Evolutionary conservation across 2,888 invertebrate species (phyloP).

Genomic region (Muscina levida): DNA sequence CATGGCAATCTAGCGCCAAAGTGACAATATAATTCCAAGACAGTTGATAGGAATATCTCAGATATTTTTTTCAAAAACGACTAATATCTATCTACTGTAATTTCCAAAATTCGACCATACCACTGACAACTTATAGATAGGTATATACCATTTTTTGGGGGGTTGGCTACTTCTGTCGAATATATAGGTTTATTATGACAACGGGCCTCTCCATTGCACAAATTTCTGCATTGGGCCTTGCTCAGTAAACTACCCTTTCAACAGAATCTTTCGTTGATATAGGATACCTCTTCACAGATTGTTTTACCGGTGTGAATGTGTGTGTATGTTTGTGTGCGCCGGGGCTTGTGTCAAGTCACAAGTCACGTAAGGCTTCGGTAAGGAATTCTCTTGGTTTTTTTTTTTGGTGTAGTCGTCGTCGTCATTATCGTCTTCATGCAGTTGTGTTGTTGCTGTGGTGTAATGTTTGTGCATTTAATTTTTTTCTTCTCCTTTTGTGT

Average conservation of each 20-base stretch:
- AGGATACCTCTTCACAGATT: slow-evolving; percentile 58
- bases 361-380: slow-evolving; percentile 64
- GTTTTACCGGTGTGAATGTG: slow-evolving; percentile 36
- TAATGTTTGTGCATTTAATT: slow-evolving; percentile 58
- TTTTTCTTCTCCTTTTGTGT: slow-evolving; percentile 31
- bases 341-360: slow-evolving; percentile 64
- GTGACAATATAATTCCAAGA: no score
- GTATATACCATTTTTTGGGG: no score
- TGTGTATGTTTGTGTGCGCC: slow-evolving; percentile 36
- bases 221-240: not conserved
- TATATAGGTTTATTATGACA: no score
- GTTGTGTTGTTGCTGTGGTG: slow-evolving; percentile 48
- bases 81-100: no score
- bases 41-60: no score
- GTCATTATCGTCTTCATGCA: slow-evolving; percentile 1
- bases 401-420: not conserved
- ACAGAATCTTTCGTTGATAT: slow-evolving; percentile 53
- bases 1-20: no score
- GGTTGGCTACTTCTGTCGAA: no score
- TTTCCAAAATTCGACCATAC: no score
- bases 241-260: slow-evolving; percentile 55
- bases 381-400: slow-evolving; percentile 57
- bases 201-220: no score
- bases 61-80: no score
- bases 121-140: no score